phyloP scores from a whole-genome alignment of 2,888 invertebrate genomes.

The Dorcus parallelipipedus region DNA sequence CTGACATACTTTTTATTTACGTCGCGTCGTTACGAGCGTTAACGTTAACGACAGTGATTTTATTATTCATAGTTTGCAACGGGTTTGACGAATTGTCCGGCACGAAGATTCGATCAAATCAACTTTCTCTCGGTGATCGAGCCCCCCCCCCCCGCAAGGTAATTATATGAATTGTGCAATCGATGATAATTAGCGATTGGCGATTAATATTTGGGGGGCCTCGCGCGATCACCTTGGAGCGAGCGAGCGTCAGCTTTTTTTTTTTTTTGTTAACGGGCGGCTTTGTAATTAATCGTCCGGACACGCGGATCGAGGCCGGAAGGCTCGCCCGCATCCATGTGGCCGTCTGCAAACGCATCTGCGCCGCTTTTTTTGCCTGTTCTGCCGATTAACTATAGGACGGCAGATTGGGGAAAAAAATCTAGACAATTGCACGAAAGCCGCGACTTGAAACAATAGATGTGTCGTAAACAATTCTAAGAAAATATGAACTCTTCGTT shows the following conservation, averaged over 20 bases:
- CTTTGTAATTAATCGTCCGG: slow-evolving; percentile 17
- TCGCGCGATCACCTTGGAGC: slow-evolving; percentile 15
- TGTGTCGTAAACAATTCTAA: no score
- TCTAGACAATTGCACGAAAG: no score
- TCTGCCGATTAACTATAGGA: no score
- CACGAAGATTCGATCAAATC: not conserved
- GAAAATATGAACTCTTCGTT: no score
- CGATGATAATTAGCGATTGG: not conserved
- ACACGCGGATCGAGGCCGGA: slow-evolving; percentile 9
- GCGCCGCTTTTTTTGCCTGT: not conserved
- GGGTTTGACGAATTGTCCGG: no score
- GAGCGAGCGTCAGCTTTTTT: slow-evolving; percentile 9
- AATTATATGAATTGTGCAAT: slow-evolving; percentile 15
- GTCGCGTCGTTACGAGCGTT: no score
- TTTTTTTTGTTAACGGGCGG: slow-evolving; percentile 7
- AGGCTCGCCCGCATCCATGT: slow-evolving; percentile 7
- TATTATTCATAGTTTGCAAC: no score
- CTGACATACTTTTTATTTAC: slow-evolving; percentile 15
- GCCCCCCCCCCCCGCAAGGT: not conserved
- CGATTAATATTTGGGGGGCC: slow-evolving; percentile 17
- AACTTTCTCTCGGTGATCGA: slow-evolving; percentile 8
- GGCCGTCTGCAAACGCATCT: slow-evolving; percentile 5
- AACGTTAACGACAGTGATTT: no score
- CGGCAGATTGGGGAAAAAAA: no score
- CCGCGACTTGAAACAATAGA: no score